These are phyloP conservation scores for Leptopilina drosophilae DNA, from an alignment of 2,888 invertebrate species.

Conservation along the genomic window DNA sequence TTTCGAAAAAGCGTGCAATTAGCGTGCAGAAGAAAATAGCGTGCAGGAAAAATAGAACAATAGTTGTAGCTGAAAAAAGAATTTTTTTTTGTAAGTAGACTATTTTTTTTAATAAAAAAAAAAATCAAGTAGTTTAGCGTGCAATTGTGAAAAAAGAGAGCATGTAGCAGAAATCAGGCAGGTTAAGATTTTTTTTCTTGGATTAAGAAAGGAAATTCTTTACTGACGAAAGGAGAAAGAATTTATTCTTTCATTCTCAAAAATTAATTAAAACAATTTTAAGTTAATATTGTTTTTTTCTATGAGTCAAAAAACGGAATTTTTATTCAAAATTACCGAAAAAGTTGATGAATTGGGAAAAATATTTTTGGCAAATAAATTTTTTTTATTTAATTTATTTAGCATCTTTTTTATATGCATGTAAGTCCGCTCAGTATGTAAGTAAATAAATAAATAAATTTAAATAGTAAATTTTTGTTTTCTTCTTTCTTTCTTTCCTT, in stretches of 20 bases:
- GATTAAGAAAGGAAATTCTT: slow-evolving; percentile 46
- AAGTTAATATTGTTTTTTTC: not conserved
- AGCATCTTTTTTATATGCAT: too few species aligned
- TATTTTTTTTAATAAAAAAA: slow-evolving; percentile 46
- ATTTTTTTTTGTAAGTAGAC: too few species aligned
- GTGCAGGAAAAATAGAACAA: slow-evolving; percentile 66
- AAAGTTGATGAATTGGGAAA: too few species aligned
- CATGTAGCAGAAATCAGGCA: slow-evolving; percentile 53
- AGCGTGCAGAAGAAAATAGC: slow-evolving; percentile 72
- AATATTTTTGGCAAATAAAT: too few species aligned
- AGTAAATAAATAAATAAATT: too few species aligned
- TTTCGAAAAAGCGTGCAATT: slow-evolving; percentile 71
- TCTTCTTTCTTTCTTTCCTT: too few species aligned
- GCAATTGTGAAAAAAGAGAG: slow-evolving; percentile 45
- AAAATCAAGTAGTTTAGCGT: slow-evolving; percentile 47
- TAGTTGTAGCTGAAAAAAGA: slow-evolving; percentile 55
- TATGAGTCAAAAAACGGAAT: not conserved
- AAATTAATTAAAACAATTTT: not conserved
- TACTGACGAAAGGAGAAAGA: not conserved
- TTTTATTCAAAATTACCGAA: too few species aligned
- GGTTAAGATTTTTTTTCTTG: slow-evolving; percentile 24
- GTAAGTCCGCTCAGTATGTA: too few species aligned
- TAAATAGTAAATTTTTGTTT: too few species aligned
- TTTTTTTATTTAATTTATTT: too few species aligned
- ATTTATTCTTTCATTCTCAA: not conserved